Base-by-base conservation (phyloP, 2,888 invertebrate species). In the Folsomia manolachei region DNA sequence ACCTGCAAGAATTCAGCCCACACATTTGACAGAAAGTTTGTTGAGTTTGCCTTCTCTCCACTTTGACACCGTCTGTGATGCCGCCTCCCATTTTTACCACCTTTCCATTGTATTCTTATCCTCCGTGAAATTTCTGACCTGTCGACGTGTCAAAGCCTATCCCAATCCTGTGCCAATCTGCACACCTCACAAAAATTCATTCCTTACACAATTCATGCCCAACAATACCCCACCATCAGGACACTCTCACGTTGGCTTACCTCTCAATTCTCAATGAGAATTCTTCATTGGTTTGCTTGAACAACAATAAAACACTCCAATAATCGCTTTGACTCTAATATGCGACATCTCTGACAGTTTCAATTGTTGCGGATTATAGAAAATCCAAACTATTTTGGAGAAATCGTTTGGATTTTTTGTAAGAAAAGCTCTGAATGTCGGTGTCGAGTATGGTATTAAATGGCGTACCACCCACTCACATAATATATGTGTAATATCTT, bases 11-110 rank as follows among this genome's bases (percentile, higher is more conserved):
- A 66, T 66, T 66, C 24, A 66, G 65, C 65, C 65, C 65, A 66
- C 65, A 66, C 65, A 66, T 66, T 66, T 66, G 65, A 66, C 65
- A 66, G 65, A 52, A 66, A 52, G 39, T 66, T 51, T 51, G 65
- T 66, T 14, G 7, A 9, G 7, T 39, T 14, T 39, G 65, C 63
- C 63, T 62, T 25, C 27, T n/a, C 7, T 27, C 64, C 27, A 27
- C 64, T 66, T 66, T 66, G 65, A 66, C 65, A 66, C 24, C 18
- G 64, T 26, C n/a, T 27, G 18, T n/a, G 19, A 64, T 64, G 52
- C 65, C 65, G 65, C 51, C 65, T 66, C 65, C 65, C 52, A 66
- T 52, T 66, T 66, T 51, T 51, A 66, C 65, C 65, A 66, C 65
- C 65, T 66, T 66, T 27, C 24, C 56, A 56, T 56, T 56, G 21